Conservation (phyloP, 1,140 invertebrate species). For the Pachyrhynchus sulphureomaculatus region DNA sequence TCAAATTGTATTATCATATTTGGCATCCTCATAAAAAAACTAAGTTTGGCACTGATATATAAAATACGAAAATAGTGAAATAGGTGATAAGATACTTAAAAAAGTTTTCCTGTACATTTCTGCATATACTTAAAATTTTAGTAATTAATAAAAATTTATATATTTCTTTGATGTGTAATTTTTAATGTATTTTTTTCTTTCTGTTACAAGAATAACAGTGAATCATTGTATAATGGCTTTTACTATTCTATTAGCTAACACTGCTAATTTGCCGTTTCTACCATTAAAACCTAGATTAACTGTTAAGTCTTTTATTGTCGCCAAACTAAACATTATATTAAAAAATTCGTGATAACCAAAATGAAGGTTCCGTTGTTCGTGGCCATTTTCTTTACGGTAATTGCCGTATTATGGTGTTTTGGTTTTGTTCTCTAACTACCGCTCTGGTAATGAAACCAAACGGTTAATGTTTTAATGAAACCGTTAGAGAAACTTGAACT, state of each 20-base stretch:
- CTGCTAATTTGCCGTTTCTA: slow-evolving; percentile 1
- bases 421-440: slow-evolving; percentile 24
- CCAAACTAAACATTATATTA: slow-evolving; percentile 12
- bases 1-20: no score
- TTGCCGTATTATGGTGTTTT: slow-evolving; percentile 20
- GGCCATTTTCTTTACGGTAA: slow-evolving; percentile 27
- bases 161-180: no score
- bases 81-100: no score
- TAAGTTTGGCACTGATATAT: no score
- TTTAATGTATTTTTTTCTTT: no score
- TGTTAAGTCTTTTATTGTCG: slow-evolving; percentile 6
- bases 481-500: slow-evolving; percentile 10
- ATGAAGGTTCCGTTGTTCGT: slow-evolving; percentile 12
- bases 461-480: slow-evolving; percentile 28
- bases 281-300: background rate
- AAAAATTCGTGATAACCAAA: slow-evolving; percentile 16
- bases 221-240: background rate
- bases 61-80: no score
- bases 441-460: slow-evolving; percentile 19
- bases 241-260: background rate
- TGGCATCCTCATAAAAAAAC: no score
- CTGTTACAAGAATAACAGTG: no score
- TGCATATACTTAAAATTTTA: no score
- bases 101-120: no score
- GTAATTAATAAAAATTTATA: no score